Percentiles rank a stretch among this genome's conserved stretches.
phyloP scores from a whole-genome alignment of 2,888 invertebrate species.

The Tenthredo scrophulariae region DNA sequence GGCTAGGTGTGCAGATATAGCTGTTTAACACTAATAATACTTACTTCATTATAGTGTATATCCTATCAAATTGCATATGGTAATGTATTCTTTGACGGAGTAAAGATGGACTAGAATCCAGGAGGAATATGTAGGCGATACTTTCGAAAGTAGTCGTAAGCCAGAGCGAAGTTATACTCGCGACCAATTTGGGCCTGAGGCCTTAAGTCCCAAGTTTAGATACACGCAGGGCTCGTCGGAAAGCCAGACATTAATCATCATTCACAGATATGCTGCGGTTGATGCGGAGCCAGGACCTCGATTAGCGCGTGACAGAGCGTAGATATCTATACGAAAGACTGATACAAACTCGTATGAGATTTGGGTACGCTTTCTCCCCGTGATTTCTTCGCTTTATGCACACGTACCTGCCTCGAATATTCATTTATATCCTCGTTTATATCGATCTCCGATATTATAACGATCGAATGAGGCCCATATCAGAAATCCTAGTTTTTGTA shows the following conservation, averaged over 20 bases:
- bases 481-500: background rate
- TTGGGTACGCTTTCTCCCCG: slow-evolving; percentile 43
- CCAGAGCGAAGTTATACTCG: background rate
- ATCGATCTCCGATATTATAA: background rate
- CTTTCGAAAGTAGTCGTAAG: slow-evolving; percentile 42
- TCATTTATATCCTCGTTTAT: background rate
- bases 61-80: background rate
- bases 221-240: slow-evolving; percentile 4
- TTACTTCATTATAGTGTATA: background rate
- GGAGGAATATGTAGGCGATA: slow-evolving; percentile 39
- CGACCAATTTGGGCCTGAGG: slow-evolving; percentile 9
- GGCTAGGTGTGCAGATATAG: background rate
- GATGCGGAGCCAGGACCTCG: slow-evolving; percentile 1
- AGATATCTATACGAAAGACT: background rate
- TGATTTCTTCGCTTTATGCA: slow-evolving; percentile 6
- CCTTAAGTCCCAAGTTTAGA: slow-evolving; percentile 10
- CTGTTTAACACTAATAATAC: background rate
- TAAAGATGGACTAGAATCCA: background rate
- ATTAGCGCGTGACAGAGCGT: slow-evolving; percentile 34
- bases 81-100: slow-evolving; percentile 20
- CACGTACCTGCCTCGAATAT: background rate
- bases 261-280: background rate
- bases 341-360: slow-evolving; percentile 21
- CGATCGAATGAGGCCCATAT: background rate
- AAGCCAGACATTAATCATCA: slow-evolving; percentile 28